Evolutionary conservation across 2,797 vertebrate species (phyloP).

Genomic region (Silurus lanzhouensis): DNA sequence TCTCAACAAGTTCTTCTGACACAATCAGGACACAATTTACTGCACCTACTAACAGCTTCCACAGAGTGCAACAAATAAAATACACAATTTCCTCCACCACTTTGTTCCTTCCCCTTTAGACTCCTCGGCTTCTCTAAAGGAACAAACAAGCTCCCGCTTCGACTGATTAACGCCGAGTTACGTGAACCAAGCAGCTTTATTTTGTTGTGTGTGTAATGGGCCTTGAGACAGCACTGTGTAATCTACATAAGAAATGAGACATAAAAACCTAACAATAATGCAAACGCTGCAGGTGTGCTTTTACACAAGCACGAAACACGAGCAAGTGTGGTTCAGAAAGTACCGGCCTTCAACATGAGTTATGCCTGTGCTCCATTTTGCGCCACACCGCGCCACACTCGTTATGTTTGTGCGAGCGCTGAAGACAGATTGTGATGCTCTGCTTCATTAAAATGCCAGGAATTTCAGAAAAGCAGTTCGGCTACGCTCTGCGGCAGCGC

Average conservation of each 20-base stretch:
- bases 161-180: conserved; percentile 8
- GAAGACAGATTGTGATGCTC: neutral
- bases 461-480: neutral
- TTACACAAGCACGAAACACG: neutral
- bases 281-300: conserved; percentile 10
- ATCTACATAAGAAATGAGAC: conserved; percentile 38
- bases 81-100: neutral
- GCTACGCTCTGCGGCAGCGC: neutral
- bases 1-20: conserved; percentile 17
- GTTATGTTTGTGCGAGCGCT: neutral
- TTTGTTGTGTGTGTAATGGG: conserved; percentile 27
- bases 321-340: neutral
- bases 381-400: neutral
- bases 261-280: conserved; percentile 11
- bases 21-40: conserved; percentile 43
- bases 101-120: neutral
- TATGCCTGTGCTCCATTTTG: neutral
- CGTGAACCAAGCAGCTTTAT: conserved; percentile 5
- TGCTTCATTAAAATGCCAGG: conserved; percentile 25
- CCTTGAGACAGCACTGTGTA: conserved; percentile 25
- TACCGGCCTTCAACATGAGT: neutral
- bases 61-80: neutral
- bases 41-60: conserved; percentile 20
- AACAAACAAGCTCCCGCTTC: neutral
- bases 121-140: neutral